These are phyloP conservation scores for Lepus oiostolus DNA, from an alignment of 2,797 vertebrate genomes.

Conservation along the genomic window DNA sequence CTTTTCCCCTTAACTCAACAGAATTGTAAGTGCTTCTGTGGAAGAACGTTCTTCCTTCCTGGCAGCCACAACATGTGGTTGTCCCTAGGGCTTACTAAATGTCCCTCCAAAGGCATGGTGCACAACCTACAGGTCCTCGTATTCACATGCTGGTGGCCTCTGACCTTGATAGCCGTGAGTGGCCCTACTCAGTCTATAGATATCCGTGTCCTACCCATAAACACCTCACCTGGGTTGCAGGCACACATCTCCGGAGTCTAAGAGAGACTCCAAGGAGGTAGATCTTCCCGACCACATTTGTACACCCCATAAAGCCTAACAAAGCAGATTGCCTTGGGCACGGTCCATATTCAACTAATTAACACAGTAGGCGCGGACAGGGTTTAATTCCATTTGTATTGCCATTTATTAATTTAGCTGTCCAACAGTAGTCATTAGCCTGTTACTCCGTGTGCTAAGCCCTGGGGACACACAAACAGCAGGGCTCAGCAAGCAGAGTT, in stretches of 20 bases:
- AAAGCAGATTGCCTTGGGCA: neutral
- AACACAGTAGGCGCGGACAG: neutral
- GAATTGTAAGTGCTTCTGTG: neutral
- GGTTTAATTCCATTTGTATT: constrained; percentile 39
- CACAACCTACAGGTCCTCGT: neutral
- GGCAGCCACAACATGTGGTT: neutral
- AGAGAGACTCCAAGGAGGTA: neutral
- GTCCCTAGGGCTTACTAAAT: neutral
- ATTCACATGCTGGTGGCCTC: neutral
- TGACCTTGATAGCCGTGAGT: neutral
- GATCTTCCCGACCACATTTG: neutral
- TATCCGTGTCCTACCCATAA: neutral
- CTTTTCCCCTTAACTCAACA: neutral
- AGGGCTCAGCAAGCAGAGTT: neutral
- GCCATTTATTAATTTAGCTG: constrained; percentile 44
- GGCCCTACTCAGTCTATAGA: neutral
- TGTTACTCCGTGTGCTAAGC: neutral
- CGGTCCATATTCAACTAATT: neutral
- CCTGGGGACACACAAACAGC: neutral
- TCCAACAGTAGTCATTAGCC: constrained; percentile 20
- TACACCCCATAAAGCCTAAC: neutral
- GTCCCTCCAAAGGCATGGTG: too few species aligned
- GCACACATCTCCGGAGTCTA: neutral
- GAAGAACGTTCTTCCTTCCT: neutral
- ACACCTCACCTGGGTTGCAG: neutral